phyloP scores from a whole-genome alignment of 2,113 vertebrate species.

The Seriola aureovittata region DNA sequence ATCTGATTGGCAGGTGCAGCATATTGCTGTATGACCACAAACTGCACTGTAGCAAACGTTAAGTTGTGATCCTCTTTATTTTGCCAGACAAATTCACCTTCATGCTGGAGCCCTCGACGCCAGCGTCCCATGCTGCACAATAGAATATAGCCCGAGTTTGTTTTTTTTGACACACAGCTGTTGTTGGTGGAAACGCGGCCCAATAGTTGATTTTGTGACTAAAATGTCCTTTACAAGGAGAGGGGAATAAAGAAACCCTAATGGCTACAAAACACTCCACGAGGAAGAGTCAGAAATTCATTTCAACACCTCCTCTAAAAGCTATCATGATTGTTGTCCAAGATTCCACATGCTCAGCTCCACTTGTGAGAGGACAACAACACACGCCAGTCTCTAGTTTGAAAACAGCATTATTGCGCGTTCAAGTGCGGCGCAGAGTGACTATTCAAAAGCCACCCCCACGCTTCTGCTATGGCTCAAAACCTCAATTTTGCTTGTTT shows the following conservation, averaged over 20 bases:
- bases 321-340: conserved; percentile 30
- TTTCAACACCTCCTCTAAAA: conserved; percentile 42
- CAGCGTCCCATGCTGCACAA: neutral
- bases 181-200: neutral
- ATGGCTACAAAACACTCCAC: neutral
- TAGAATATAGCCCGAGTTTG: neutral
- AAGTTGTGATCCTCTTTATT: neutral
- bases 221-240: neutral
- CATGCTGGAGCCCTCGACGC: neutral
- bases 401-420: conserved; percentile 52
- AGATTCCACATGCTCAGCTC: conserved; percentile 35
- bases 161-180: neutral
- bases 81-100: neutral
- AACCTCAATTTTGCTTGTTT: conserved; percentile 57
- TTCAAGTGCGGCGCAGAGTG: conserved; percentile 51
- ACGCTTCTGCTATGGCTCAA: conserved; percentile 36
- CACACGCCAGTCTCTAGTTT: neutral
- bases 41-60: neutral
- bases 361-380: conserved; percentile 54
- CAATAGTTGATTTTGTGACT: neutral
- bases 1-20: neutral
- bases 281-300: conserved; percentile 14
- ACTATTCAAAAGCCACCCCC: conserved; percentile 55
- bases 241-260: conserved; percentile 6
- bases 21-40: neutral